Conservation (phyloP, 2,113 vertebrate species). For the Leptobrachium leishanense region DNA sequence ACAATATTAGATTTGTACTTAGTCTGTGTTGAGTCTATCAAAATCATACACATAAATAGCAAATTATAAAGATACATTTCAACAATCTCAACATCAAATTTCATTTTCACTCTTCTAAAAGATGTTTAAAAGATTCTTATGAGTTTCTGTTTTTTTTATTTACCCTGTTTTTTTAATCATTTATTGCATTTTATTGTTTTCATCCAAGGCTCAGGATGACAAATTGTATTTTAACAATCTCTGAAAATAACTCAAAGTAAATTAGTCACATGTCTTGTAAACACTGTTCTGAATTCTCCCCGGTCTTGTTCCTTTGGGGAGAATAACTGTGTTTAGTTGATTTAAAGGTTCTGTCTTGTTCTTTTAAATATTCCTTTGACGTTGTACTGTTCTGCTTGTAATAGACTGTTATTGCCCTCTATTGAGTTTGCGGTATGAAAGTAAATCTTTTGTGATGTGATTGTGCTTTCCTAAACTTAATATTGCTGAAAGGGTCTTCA, state of each 20-base stretch:
- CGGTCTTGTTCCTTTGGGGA: slow-evolving; percentile 70
- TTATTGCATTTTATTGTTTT: slow-evolving; percentile 51
- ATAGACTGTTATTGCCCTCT: slow-evolving; percentile 94
- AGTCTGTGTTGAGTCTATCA: no score
- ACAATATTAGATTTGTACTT: no score
- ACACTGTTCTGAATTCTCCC: slow-evolving; percentile 71
- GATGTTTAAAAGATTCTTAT: slow-evolving; percentile 9
- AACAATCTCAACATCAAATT: slow-evolving; percentile 14
- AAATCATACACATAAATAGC: background rate
- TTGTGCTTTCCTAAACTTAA: slow-evolving; percentile 87
- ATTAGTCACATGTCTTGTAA: slow-evolving; percentile 69
- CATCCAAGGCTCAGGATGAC: slow-evolving; percentile 52
- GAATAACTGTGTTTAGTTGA: slow-evolving; percentile 75
- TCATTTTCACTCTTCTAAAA: slow-evolving; percentile 14
- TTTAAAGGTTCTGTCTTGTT: slow-evolving; percentile 81
- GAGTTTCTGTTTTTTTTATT: slow-evolving; percentile 43
- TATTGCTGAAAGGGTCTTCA: slow-evolving; percentile 79
- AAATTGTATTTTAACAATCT: slow-evolving; percentile 50
- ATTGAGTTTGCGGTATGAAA: slow-evolving; percentile 90
- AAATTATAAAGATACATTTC: slow-evolving; percentile 14
- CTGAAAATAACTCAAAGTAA: slow-evolving; percentile 64
- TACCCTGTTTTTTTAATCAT: slow-evolving; percentile 55
- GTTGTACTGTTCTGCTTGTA: slow-evolving; percentile 76
- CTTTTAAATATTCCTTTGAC: slow-evolving; percentile 82
- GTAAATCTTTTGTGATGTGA: slow-evolving; percentile 94